Percentiles rank a stretch among this genome's conserved stretches.
Conservation (phyloP, 2,888 invertebrate species). For the Patella depressa region DNA sequence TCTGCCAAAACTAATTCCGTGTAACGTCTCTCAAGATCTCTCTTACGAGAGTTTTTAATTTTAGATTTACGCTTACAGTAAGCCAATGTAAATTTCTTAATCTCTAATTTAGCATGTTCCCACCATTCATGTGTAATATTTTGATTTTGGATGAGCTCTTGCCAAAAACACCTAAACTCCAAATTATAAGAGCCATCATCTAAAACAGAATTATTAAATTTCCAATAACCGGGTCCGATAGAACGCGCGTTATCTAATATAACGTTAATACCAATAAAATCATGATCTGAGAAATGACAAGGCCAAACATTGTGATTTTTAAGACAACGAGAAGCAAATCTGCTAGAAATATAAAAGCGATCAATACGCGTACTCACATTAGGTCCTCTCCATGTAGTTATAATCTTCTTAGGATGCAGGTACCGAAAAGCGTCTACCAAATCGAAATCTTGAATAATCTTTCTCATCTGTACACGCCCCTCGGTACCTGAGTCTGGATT, state of each 20-base stretch:
- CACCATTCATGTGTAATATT: neutral
- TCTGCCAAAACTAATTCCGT: conserved; percentile 2
- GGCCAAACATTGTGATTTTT: conserved; percentile 14
- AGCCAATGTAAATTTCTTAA: neutral
- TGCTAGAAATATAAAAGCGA: too few relatives aligned
- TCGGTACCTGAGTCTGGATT: conserved; percentile 16
- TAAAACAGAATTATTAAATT: neutral
- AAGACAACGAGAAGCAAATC: neutral
- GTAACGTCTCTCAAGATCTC: neutral
- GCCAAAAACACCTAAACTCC: neutral
- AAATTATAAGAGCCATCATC: neutral
- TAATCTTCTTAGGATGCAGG: conserved; percentile 17
- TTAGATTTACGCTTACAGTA: neutral
- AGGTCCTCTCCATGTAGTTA: neutral
- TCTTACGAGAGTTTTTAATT: neutral
- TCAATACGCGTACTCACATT: neutral
- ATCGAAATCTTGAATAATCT: conserved; percentile 22
- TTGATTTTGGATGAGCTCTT: neutral
- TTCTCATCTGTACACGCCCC: conserved; percentile 23
- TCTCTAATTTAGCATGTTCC: neutral
- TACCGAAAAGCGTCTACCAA: conserved; percentile 25
- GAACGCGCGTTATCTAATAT: neutral
- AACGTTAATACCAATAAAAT: neutral
- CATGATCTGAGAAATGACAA: conserved; percentile 7
- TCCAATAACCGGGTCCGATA: neutral